Conservation (phyloP, 1,140 invertebrate genomes). For the Drosophila eugracilis region DNA sequence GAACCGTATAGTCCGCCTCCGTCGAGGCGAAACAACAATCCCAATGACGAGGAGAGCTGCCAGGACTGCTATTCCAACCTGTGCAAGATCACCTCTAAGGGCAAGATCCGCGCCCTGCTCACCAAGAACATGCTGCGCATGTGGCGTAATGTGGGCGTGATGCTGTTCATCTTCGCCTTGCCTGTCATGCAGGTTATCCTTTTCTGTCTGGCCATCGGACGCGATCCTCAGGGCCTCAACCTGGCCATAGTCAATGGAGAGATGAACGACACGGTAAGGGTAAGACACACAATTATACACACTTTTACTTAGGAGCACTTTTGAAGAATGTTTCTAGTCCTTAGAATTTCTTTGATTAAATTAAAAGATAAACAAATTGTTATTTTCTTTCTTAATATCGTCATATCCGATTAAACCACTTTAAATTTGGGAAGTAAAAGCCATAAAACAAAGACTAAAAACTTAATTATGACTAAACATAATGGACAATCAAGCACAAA, state of each 20-base stretch:
- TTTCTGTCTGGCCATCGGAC: slow-evolving; percentile 97
- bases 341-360: too few species aligned
- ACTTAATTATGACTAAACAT: neutral
- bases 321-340: too few species aligned
- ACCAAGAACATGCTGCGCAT: slow-evolving; percentile 97
- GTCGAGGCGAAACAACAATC: slow-evolving; percentile 69
- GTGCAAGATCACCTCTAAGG: slow-evolving; percentile 86
- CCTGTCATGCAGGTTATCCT: slow-evolving; percentile 97
- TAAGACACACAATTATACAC: neutral
- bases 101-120: slow-evolving; percentile 92
- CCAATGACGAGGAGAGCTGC: slow-evolving; percentile 82
- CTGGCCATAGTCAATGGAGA: slow-evolving; percentile 95
- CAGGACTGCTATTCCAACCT: slow-evolving; percentile 77
- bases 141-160: slow-evolving; percentile 96
- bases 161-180: slow-evolving; percentile 96
- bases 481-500: neutral
- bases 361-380: too few species aligned
- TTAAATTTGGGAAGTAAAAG: too few species aligned
- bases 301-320: too few species aligned
- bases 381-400: too few species aligned
- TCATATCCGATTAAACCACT: too few species aligned
- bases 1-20: slow-evolving; percentile 79
- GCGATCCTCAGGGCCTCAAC: slow-evolving; percentile 93
- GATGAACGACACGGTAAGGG: slow-evolving; percentile 87
- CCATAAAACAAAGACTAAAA: too few species aligned